phyloP scores from a whole-genome alignment of 2,888 invertebrate species.

The Iphiclides podalirius region DNA sequence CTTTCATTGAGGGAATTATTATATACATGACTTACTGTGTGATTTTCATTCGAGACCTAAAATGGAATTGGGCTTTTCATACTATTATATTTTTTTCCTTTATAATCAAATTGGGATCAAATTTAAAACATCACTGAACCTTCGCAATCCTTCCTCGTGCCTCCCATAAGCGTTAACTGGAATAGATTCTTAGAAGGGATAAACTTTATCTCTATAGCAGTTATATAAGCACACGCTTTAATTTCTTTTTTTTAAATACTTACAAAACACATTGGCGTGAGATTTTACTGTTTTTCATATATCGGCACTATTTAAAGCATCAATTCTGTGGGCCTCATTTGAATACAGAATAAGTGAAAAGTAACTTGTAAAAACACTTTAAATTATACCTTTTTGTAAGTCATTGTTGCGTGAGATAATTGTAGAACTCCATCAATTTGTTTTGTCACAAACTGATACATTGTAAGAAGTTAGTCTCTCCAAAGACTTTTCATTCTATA shows the following conservation, averaged over 20 bases:
- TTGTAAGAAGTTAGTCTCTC: conserved; percentile 34
- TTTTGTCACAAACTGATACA: conserved; percentile 30
- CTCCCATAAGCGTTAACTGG: conserved; percentile 2
- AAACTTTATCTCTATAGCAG: conserved; percentile 18
- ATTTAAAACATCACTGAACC: conserved; percentile 1
- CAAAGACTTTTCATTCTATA: background rate
- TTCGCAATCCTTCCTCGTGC: conserved; percentile 6
- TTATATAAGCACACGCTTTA: conserved; percentile 18
- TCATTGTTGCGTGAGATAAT: conserved; percentile 19
- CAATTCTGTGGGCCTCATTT: background rate
- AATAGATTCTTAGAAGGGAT: conserved; percentile 21
- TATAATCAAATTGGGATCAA: conserved; percentile 4
- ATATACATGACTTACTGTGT: background rate
- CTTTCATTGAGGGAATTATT: conserved; percentile 4
- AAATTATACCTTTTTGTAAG: conserved; percentile 4
- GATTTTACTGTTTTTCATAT: conserved; percentile 3
- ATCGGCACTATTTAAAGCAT: background rate
- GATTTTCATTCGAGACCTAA: background rate
- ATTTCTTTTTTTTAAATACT: conserved; percentile 6
- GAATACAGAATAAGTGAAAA: background rate
- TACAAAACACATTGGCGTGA: conserved; percentile 8
- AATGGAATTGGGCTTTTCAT: conserved; percentile 4
- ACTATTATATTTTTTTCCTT: background rate
- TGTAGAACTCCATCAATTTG: conserved; percentile 35
- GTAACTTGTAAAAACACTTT: background rate